Evolutionary conservation across 1,140 invertebrate species (phyloP), one percentile per base, ranked within the genome.

Genomic region (Pogonus chalceus): DNA sequence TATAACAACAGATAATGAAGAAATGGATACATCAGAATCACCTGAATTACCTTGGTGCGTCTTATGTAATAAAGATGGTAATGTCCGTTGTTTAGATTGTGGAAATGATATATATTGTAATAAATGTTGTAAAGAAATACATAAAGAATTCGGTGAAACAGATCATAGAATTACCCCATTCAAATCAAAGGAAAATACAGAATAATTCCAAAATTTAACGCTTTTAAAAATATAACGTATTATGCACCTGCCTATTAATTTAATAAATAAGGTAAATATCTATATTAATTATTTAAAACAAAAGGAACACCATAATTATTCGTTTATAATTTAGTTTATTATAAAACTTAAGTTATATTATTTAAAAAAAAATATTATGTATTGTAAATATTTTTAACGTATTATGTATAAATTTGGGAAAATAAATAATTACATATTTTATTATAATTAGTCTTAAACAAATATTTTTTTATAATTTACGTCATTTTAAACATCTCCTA

Each of bases 21-120:
- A 48, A 43, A 43, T 43, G 37, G 37, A 43, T 1, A 21, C 23
- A 7, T 16, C 49, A 47, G 35, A 51, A n/a, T 64, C 63, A 23
- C 62, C 62, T 60, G 83, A 87, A 63, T 68, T 87, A 2, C 84
- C 84, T 35, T 88, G 84, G 76, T 89, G 86, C 70, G 79, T 79
- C 60, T 79, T 88, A 39, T 89, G 86, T 62, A 85, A 87, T 67
- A 80, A 85, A 64, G 83, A 88, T 75, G 85, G 85, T 2, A 72
- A 60, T 14, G 69, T 81, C 51, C 72, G 80, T 26, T 89, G 86
- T 65, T 65, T 77, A 35, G 83, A 80, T 57, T 89, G 86, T 69
- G 78, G 79, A 60, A 72, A 75, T 47, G 85, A 88, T 67, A 68
- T 88, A 1, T 89, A 85, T 62, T 89, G 85, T 68, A 69, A 70